These are phyloP conservation scores for Nomada hirtipes DNA, from an alignment of 2,888 invertebrate genomes.

Conservation along the genomic window DNA sequence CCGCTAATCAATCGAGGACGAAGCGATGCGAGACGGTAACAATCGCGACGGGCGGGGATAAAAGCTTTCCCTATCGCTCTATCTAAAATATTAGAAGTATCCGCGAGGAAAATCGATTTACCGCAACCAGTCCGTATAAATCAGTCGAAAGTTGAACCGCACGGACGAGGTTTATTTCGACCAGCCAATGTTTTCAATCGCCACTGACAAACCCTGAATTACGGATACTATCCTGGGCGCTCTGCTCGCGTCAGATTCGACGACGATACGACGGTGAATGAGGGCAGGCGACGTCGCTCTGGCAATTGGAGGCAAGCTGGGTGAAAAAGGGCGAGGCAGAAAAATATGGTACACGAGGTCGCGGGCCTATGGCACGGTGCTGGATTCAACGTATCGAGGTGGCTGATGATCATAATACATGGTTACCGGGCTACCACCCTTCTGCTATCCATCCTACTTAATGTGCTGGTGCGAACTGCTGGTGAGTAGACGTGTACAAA, in stretches of 20 bases:
- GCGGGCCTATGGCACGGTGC: slow-evolving; percentile 78
- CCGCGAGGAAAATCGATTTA: slow-evolving; percentile 12
- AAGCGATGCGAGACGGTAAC: slow-evolving; percentile 5
- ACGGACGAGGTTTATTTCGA: background rate
- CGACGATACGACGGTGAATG: slow-evolving; percentile 64
- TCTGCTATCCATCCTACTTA: slow-evolving; percentile 79
- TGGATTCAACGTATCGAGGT: slow-evolving; percentile 78
- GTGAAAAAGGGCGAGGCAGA: slow-evolving; percentile 55
- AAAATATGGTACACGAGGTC: slow-evolving; percentile 80
- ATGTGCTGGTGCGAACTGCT: slow-evolving; percentile 78
- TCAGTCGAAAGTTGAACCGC: background rate
- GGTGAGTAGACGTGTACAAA: slow-evolving; percentile 73
- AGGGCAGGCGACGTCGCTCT: slow-evolving; percentile 45
- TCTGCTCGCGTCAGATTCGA: slow-evolving; percentile 27
- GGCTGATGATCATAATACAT: slow-evolving; percentile 78
- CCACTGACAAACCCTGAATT: slow-evolving; percentile 11
- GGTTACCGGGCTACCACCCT: slow-evolving; percentile 79
- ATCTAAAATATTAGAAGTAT: slow-evolving; percentile 3
- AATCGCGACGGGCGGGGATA: slow-evolving; percentile 13
- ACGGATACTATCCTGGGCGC: slow-evolving; percentile 11
- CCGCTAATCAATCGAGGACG: slow-evolving; percentile 42
- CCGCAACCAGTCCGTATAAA: background rate
- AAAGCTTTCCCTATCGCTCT: slow-evolving; percentile 9
- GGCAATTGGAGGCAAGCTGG: slow-evolving; percentile 58
- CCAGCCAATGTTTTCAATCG: slow-evolving; percentile 19